These are phyloP conservation scores for Polypedilum pembai DNA, from an alignment of 1,140 invertebrate genomes.

Conservation along the genomic window DNA sequence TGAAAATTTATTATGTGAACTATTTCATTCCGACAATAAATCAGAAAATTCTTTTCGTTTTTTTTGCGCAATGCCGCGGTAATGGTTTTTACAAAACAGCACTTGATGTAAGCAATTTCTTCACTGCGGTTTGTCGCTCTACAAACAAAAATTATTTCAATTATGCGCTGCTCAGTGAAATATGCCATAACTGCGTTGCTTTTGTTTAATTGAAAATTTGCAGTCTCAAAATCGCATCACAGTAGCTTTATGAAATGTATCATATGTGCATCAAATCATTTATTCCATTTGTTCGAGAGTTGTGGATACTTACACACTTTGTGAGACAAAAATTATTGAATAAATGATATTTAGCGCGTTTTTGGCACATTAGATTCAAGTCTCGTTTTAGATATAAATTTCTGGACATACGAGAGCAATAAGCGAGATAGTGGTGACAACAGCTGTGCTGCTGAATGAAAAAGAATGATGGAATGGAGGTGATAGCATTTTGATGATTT, in stretches of 20 bases:
- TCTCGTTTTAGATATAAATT: not conserved
- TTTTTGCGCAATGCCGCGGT: not conserved
- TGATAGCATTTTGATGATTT: too few relatives aligned
- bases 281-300: not conserved
- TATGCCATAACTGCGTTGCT: not conserved
- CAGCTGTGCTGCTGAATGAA: not conserved
- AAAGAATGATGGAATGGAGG: too few relatives aligned
- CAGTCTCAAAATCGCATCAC: not conserved
- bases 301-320: too few relatives aligned
- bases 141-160: too few relatives aligned
- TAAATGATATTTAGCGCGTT: too few relatives aligned
- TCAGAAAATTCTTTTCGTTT: not conserved
- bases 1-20: too few relatives aligned
- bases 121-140: too few relatives aligned
- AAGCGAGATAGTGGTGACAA: not conserved
- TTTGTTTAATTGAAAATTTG: not conserved
- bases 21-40: not conserved
- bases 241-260: not conserved
- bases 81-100: too few relatives aligned
- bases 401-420: not conserved
- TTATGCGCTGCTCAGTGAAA: not conserved
- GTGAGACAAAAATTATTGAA: too few relatives aligned
- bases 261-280: not conserved
- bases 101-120: too few relatives aligned
- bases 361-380: not conserved